Evolutionary conservation across 1,140 invertebrate genomes (phyloP), one percentile per base, ranked within the genome.

Genomic region (Sycobia sp.): DNA sequence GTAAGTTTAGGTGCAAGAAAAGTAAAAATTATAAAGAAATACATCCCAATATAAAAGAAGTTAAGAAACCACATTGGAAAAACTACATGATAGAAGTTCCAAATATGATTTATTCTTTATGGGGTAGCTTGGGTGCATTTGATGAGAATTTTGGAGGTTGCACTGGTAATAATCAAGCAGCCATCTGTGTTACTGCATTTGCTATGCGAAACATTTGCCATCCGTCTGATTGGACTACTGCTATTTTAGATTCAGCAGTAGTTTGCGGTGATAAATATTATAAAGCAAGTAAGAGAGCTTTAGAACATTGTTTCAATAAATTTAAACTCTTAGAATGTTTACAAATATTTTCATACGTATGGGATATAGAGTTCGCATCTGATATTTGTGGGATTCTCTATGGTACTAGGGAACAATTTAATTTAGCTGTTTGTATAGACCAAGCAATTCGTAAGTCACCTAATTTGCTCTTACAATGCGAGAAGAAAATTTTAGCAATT

Each of bases 231-330:
- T 82, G 79, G 79, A 70, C 54, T 14, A 49, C 79, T 0, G 71
- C 69, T 0, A 71, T 82, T 16, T 39, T 82, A 1, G 78, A 82
- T 25, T 78, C 76, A 0, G 74, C 74, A 0, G 76, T 81, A 0
- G 67, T 73, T 13, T 75, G 75, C 46, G 79, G 81, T 0, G 73
- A 82, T 22, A 69, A 66, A 16, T 80, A 78, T 11, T 80, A 81
- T 18, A 66, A 72, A 0, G 68, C 77, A 10, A 82, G 79, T 43
- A 14, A 74, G 2, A 76, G 70, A 32, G 71, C 50, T 18, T 14
- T 39, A 0, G 23, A 46, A 4, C 62, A 36, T 3, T 69, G 25
- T n/a, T 22, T 27, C 4, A 81, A 81, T 43, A 71, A 32, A 36
- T 78, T 76, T 5, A 72, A 69, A 5, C 50, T 82, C 4, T 71